Evolutionary conservation across 2,113 vertebrate species (phyloP).

Genomic region (Dendropsophus ebraccatus): DNA sequence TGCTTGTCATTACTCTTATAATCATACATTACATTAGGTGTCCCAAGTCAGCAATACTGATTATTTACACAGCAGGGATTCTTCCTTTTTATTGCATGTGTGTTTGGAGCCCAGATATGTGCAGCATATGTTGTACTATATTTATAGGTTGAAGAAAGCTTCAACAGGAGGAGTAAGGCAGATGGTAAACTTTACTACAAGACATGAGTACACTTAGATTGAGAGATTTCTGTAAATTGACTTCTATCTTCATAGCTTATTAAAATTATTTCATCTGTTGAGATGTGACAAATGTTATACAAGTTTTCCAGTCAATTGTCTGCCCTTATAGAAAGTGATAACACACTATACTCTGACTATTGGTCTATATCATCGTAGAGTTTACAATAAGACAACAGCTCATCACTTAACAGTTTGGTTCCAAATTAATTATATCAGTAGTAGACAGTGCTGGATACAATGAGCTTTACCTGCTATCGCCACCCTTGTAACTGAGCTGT

Average conservation of each 20-base stretch:
- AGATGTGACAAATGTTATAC: constrained; percentile 70
- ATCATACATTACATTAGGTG: not conserved
- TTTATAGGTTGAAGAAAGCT: constrained; percentile 79
- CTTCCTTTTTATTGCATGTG: constrained; percentile 51
- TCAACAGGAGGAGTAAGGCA: constrained; percentile 80
- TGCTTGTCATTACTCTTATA: not conserved
- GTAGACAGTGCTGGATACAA: not conserved
- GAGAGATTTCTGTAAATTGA: constrained; percentile 86
- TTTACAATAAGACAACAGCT: not conserved
- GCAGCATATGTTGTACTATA: constrained; percentile 77
- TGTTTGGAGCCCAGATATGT: constrained; percentile 77
- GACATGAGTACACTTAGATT: constrained; percentile 78
- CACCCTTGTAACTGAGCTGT: too few species aligned
- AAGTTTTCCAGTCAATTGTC: constrained; percentile 31
- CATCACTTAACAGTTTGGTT: not conserved
- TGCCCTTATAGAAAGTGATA: not conserved
- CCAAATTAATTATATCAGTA: not conserved
- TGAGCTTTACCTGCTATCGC: not conserved
- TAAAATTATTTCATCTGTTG: constrained; percentile 82
- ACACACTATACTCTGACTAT: not conserved
- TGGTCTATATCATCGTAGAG: not conserved
- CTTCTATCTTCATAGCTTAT: constrained; percentile 81
- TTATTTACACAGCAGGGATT: not conserved
- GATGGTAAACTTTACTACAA: constrained; percentile 82
- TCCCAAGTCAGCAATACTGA: not conserved